Conservation (phyloP, 2,888 invertebrate species). For the Siphlonurus alternatus region DNA sequence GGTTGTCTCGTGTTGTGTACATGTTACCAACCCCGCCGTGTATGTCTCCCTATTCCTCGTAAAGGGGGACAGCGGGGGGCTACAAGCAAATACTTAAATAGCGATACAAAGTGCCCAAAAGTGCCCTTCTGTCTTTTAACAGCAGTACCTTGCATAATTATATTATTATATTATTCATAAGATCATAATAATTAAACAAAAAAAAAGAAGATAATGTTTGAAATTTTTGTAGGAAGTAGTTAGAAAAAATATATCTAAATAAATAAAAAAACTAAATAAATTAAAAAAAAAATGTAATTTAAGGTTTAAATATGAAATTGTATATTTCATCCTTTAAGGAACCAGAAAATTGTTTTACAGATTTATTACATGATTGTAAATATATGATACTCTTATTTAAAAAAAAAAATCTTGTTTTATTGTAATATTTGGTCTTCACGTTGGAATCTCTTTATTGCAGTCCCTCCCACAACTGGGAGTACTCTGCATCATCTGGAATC, state of each 20-base stretch:
- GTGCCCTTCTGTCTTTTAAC: constrained; percentile 28
- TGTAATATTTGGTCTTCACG: not conserved
- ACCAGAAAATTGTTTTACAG: constrained; percentile 21
- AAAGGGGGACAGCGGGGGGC: constrained; percentile 2
- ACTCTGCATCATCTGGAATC: no score
- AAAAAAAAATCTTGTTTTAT: constrained; percentile 3
- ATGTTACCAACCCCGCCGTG: not conserved
- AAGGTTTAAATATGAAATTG: constrained; percentile 21
- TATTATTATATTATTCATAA: constrained; percentile 12
- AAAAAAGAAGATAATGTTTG: not conserved
- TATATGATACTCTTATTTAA: constrained; percentile 15
- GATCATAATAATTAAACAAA: not conserved
- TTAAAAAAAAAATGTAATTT: constrained; percentile 6
- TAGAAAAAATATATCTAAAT: not conserved
- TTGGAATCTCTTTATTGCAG: no score
- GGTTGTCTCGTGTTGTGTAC: not conserved
- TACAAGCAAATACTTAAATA: constrained; percentile 12
- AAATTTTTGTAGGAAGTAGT: not conserved
- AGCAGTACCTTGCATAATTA: constrained; percentile 25
- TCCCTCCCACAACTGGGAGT: no score
- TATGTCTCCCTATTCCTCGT: not conserved
- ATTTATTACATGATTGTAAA: constrained; percentile 19
- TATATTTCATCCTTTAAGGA: constrained; percentile 24
- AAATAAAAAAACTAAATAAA: not conserved
- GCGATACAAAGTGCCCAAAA: constrained; percentile 20